A percentile compares a stretch with the other conserved stretches of the same genome.
Evolutionary conservation across 1,140 invertebrate species (phyloP).

Genomic region (Oncopodura yosiiana): DNA sequence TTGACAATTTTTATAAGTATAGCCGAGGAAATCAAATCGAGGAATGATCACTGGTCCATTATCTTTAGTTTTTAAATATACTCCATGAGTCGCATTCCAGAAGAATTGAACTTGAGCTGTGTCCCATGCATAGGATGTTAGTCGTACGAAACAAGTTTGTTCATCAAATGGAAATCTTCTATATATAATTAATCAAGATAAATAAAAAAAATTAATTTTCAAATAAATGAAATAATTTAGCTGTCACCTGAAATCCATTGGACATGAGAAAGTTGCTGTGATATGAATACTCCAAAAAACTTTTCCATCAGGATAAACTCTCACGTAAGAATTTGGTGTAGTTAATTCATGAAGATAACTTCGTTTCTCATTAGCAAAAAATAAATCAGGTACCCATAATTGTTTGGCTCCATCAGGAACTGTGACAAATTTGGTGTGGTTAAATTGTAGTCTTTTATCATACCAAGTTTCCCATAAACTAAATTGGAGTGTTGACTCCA

Average conservation of each 20-base stretch:
- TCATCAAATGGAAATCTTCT: constrained; percentile 44
- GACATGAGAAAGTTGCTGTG: constrained; percentile 42
- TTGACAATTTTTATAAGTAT: background rate
- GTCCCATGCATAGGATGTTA: constrained; percentile 48
- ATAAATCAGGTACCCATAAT: constrained; percentile 48
- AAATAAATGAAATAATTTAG: background rate
- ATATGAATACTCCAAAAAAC: constrained; percentile 43
- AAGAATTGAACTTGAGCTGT: too few relatives aligned
- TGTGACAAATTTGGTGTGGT: too few relatives aligned
- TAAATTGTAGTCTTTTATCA: too few relatives aligned
- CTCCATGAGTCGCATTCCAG: too few relatives aligned
- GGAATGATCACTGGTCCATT: too few relatives aligned
- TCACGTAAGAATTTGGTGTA: constrained; percentile 39
- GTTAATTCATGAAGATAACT: constrained; percentile 45
- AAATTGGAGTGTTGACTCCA: too few relatives aligned
- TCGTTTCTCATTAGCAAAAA: constrained; percentile 46
- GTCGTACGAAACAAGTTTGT: constrained; percentile 43
- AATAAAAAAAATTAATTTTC: constrained; percentile 6
- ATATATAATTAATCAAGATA: constrained; percentile 45
- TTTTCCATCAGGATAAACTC: constrained; percentile 45
- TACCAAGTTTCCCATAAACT: too few relatives aligned
- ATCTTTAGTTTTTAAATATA: background rate
- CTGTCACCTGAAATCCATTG: constrained; percentile 45
- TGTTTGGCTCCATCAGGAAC: constrained; percentile 39
- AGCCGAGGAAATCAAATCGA: too few relatives aligned